phyloP scores from a whole-genome alignment of 1,140 invertebrate species.

The Dolichoris vasculosae region DNA sequence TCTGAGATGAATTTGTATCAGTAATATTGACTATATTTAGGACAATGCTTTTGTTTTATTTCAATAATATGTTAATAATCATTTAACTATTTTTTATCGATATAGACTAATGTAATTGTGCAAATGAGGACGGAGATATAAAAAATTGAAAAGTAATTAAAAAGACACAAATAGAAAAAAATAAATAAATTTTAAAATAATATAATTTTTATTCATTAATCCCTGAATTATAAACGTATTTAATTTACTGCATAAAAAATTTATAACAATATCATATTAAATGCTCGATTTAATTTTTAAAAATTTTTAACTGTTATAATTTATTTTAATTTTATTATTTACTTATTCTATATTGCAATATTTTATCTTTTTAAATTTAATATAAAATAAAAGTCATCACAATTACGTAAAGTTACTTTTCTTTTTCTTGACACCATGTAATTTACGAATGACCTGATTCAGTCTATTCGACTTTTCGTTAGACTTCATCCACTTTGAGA shows the following conservation, averaged over 20 bases:
- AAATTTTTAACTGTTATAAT: no score
- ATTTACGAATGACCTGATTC: neutral
- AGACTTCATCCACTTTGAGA: neutral
- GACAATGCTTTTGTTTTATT: neutral
- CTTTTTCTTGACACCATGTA: neutral
- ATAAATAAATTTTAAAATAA: no score
- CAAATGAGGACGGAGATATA: neutral
- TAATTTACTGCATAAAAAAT: no score
- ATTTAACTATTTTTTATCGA: neutral
- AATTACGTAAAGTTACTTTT: neutral
- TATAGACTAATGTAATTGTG: no score
- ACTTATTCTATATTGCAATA: no score
- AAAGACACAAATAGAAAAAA: neutral
- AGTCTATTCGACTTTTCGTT: neutral
- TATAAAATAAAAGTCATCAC: neutral
- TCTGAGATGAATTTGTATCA: neutral
- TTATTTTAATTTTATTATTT: no score
- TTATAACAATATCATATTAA: no score
- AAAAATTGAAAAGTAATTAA: neutral
- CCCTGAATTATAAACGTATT: no score
- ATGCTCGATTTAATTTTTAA: no score
- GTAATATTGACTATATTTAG: neutral
- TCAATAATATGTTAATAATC: neutral
- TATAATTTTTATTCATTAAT: no score
- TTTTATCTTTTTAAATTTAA: neutral